Evolutionary conservation across 2,113 vertebrate genomes (phyloP).

Genomic region (Cyprinodon tularosa): DNA sequence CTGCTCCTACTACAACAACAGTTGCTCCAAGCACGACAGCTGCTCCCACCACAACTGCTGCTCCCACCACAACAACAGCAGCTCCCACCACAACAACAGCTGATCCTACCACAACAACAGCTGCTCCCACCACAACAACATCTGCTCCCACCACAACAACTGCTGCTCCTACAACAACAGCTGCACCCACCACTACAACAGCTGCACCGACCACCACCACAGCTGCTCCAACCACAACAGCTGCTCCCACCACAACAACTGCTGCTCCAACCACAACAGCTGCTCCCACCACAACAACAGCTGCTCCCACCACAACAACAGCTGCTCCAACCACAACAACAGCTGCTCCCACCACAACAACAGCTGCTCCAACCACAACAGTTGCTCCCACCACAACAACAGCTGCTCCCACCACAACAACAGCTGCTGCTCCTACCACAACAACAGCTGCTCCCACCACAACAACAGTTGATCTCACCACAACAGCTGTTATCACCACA

Average conservation of each 20-base stretch:
- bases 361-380: neutral
- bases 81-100: too few relatives aligned
- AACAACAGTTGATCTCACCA: neutral
- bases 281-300: too few relatives aligned
- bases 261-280: neutral
- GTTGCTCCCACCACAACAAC: neutral
- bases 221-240: too few relatives aligned
- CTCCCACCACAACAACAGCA: neutral
- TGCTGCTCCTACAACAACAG: too few relatives aligned
- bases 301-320: too few relatives aligned
- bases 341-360: too few relatives aligned
- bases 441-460: neutral
- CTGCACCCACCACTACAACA: too few relatives aligned
- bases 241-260: neutral
- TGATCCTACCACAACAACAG: neutral
- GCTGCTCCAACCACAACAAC: too few relatives aligned
- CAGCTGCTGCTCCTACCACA: too few relatives aligned
- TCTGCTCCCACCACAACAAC: too few relatives aligned
- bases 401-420: neutral
- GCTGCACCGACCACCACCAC: too few relatives aligned
- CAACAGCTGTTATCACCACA: neutral
- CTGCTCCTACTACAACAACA: neutral
- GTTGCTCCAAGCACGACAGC: neutral
- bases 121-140: too few relatives aligned
- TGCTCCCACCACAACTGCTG: neutral